Evolutionary conservation across 2,888 invertebrate genomes (phyloP).

Genomic region (Meta bourneti): DNA sequence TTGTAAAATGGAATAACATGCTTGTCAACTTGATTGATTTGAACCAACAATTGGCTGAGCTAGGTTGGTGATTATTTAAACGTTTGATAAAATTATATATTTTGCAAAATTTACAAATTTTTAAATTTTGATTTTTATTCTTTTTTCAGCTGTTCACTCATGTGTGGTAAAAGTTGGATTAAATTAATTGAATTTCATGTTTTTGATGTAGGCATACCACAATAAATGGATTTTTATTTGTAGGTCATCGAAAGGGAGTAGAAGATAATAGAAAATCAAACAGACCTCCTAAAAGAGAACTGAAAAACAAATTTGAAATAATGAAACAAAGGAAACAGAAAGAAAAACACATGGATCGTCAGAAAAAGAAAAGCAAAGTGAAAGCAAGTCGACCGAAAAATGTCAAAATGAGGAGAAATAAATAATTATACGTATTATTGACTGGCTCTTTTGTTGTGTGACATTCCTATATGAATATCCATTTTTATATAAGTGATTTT

Average conservation of each 20-base stretch:
- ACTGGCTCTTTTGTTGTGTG: neutral
- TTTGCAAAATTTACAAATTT: too few relatives aligned
- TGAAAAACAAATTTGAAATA: conserved; percentile 89
- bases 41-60: too few relatives aligned
- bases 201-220: too few relatives aligned
- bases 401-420: conserved; percentile 22
- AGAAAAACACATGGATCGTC: conserved; percentile 79
- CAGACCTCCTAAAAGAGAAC: conserved; percentile 82
- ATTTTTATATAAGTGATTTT: too few relatives aligned
- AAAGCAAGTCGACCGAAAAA: conserved; percentile 37
- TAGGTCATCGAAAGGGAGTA: conserved; percentile 5
- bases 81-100: too few relatives aligned
- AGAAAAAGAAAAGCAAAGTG: conserved; percentile 78
- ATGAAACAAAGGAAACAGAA: conserved; percentile 84
- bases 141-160: too few relatives aligned
- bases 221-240: neutral
- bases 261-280: conserved; percentile 21
- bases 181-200: too few relatives aligned
- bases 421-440: neutral
- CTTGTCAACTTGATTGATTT: too few relatives aligned
- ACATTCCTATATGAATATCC: neutral
- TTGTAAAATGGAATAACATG: too few relatives aligned
- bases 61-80: too few relatives aligned
- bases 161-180: too few relatives aligned
- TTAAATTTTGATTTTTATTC: too few relatives aligned